Percentiles rank a stretch among this genome's conserved stretches.
Conservation (phyloP, 2,797 vertebrate genomes). For the Melopsittacus undulatus region DNA sequence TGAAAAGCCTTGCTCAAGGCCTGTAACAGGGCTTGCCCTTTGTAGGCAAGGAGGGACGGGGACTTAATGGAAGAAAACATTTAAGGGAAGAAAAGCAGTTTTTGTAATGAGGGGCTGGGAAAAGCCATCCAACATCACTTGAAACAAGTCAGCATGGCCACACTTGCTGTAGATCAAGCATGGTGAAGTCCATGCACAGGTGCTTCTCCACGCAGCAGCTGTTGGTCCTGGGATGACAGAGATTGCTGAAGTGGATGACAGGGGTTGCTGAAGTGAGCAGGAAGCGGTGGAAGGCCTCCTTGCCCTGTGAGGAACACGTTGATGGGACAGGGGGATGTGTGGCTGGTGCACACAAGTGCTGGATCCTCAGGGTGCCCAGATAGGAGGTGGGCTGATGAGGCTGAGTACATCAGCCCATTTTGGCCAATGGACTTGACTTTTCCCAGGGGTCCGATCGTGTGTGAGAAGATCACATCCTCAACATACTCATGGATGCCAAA, state of each 20-base stretch:
- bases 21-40: neutral
- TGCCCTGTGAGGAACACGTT: neutral
- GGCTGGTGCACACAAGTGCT: neutral
- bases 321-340: neutral
- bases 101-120: neutral
- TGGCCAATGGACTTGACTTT: neutral
- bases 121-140: neutral
- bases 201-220: neutral
- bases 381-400: neutral
- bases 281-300: accelerated
- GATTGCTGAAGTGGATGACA: neutral
- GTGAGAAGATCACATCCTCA: neutral
- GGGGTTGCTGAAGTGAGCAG: accelerated
- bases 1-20: neutral
- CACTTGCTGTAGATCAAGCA: accelerated
- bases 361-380: neutral
- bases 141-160: accelerated
- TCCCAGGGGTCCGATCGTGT: neutral
- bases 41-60: neutral
- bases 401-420: neutral
- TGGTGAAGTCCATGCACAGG: neutral
- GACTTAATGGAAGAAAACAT: neutral
- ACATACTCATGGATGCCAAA: neutral
- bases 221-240: neutral
- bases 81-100: neutral